Evolutionary conservation across 2,113 vertebrate species (phyloP), one percentile per base, ranked within the genome.

Genomic region (Sprattus sprattus): DNA sequence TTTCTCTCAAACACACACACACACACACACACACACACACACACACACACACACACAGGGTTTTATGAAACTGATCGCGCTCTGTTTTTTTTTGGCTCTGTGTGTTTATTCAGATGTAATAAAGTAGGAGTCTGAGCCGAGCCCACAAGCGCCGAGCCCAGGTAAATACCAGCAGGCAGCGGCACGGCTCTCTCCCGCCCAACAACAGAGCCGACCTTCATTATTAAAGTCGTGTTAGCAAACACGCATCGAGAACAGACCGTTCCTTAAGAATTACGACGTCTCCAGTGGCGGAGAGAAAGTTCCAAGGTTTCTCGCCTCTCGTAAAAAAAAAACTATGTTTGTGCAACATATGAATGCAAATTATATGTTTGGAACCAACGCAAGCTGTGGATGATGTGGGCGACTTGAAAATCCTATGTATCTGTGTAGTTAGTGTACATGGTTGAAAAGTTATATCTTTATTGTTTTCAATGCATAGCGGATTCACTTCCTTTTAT

Each of bases 21-120:
- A 64, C 60, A 64, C 60, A 64, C 60, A 64, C 57, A 64, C 20
- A 64, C 20, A 64, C 20, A 64, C 20, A 64, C 20, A 22, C 60
- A 64, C 20, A 64, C 20, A 64, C 20, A 22, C 60, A 64, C 60
- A 64, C 57, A n/a, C 57, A n/a, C 20, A 64, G n/a, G 57, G 28
- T 75, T 39, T 75, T 71, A 71, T 71, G 64, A 71, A 71, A 71
- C 2, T 13, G n/a, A 71, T n/a, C n/a, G n/a, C 18, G 6, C 57
- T 3, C 5, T n/a, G 57, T 64, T 64, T 7, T 64, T 64, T 64
- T 64, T 10, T 25, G 54, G 6, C 18, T 60, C 4, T 60, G 54
- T 60, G 54, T 39, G 32, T 78, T 32, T 78, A 78, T 78, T 78
- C 28, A 78, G 71, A 78, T 78, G 71, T 78, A 78, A 78, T 78